Evolutionary conservation across 2,113 vertebrate species (phyloP).

Genomic region (Dryoscopus gambensis): DNA sequence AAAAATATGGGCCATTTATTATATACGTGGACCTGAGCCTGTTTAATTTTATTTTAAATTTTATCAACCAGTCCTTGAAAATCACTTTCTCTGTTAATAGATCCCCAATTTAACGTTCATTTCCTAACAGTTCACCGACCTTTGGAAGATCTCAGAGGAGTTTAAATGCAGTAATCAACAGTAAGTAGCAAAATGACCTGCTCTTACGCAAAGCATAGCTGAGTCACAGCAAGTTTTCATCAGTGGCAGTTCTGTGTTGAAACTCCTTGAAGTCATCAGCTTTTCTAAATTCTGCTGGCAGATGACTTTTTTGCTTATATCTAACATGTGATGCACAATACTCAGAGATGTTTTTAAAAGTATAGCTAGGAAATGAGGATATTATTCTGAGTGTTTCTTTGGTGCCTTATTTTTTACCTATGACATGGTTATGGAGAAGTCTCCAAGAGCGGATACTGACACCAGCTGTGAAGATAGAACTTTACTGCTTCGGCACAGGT

Average conservation of each 20-base stretch:
- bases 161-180: conserved; percentile 16
- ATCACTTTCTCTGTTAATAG: not conserved
- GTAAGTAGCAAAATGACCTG: not conserved
- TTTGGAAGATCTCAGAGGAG: not conserved
- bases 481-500: not conserved
- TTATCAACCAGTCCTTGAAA: not conserved
- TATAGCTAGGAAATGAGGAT: not conserved
- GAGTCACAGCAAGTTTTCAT: conserved; percentile 23
- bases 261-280: not conserved
- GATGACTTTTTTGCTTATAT: not conserved
- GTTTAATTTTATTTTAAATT: not conserved
- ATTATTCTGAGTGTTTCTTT: not conserved
- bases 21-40: not conserved
- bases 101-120: not conserved
- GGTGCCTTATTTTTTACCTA: not conserved
- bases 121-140: not conserved
- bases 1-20: not conserved
- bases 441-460: not conserved
- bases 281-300: not conserved
- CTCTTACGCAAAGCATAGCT: not conserved
- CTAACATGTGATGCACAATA: not conserved
- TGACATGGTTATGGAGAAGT: not conserved
- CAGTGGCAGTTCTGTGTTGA: not conserved
- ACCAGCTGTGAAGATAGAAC: not conserved
- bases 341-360: not conserved